A percentile compares a stretch with the other conserved stretches of the same genome.
phyloP scores from a whole-genome alignment of 2,797 vertebrate species.

The Sebastes hopkinsi region DNA sequence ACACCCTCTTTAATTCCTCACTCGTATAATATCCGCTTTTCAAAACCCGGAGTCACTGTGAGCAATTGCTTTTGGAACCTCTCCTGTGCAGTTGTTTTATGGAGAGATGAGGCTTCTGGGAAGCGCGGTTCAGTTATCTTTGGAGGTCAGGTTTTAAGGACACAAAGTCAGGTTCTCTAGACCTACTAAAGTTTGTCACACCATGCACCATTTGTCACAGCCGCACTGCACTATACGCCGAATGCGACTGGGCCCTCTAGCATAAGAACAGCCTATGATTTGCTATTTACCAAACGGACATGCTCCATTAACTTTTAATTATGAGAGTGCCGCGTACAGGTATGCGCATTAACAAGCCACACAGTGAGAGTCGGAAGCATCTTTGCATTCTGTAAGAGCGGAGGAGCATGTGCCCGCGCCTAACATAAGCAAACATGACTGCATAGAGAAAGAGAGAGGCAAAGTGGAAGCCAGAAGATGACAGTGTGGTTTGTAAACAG shows the following conservation, averaged over 20 bases:
- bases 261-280: constrained; percentile 49
- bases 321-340: constrained; percentile 54
- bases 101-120: constrained; percentile 31
- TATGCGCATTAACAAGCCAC: constrained; percentile 48
- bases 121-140: constrained; percentile 13
- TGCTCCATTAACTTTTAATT: constrained; percentile 75
- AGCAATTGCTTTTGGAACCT: constrained; percentile 63
- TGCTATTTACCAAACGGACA: constrained; percentile 57
- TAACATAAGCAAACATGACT: constrained; percentile 65
- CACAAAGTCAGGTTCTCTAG: constrained; percentile 30
- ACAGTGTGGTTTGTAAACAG: constrained; percentile 83
- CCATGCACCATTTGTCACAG: constrained; percentile 39
- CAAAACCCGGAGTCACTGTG: constrained; percentile 61
- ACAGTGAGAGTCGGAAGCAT: constrained; percentile 38
- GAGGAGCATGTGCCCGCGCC: constrained; percentile 42
- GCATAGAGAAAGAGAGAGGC: constrained; percentile 64
- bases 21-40: constrained; percentile 73
- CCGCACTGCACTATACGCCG: constrained; percentile 1
- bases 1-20: constrained; percentile 71
- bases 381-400: constrained; percentile 45
- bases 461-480: constrained; percentile 76
- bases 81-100: constrained; percentile 47
- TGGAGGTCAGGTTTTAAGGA: constrained; percentile 45
- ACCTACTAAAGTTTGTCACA: constrained; percentile 38
- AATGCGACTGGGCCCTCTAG: constrained; percentile 16